Conservation (phyloP, 2,797 vertebrate species). For the Meda fulgida region DNA sequence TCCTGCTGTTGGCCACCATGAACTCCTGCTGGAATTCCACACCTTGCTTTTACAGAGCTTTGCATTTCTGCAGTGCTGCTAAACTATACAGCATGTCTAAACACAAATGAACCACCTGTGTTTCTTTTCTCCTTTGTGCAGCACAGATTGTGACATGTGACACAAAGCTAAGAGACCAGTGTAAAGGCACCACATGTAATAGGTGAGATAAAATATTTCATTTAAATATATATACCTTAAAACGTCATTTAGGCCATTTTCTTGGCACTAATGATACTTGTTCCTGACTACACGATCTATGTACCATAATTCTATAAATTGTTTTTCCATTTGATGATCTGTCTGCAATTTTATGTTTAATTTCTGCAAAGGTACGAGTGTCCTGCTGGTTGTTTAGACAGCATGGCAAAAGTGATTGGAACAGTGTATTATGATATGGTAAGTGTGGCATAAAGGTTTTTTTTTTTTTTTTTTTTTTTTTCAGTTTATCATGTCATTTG, state of each 20-base stretch:
- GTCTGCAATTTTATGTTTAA: not conserved
- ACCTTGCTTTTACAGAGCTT: constrained; percentile 48
- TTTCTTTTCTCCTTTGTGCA: constrained; percentile 66
- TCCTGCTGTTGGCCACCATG: constrained; percentile 70
- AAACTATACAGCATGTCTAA: constrained; percentile 42
- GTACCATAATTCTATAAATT: not conserved
- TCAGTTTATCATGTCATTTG: not conserved
- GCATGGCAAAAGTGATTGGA: constrained; percentile 90
- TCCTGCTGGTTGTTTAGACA: constrained; percentile 91
- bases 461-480: no score
- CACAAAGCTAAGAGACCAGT: constrained; percentile 93
- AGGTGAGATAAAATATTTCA: constrained; percentile 78
- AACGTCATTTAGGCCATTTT: not conserved
- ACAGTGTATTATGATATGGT: constrained; percentile 99
- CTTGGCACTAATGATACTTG: not conserved
- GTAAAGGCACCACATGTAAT: constrained; percentile 98
- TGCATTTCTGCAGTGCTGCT: constrained; percentile 8
- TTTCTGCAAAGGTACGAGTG: constrained; percentile 88
- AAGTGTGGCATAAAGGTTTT: constrained; percentile 50
- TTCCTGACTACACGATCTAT: not conserved
- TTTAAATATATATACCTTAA: not conserved
- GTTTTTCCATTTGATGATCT: not conserved
- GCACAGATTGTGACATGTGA: constrained; percentile 95
- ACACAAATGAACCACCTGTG: constrained; percentile 26
- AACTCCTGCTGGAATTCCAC: constrained; percentile 66